Evolutionary conservation across 2,113 vertebrate species (phyloP).

Genomic region (Theristicus caerulescens): DNA sequence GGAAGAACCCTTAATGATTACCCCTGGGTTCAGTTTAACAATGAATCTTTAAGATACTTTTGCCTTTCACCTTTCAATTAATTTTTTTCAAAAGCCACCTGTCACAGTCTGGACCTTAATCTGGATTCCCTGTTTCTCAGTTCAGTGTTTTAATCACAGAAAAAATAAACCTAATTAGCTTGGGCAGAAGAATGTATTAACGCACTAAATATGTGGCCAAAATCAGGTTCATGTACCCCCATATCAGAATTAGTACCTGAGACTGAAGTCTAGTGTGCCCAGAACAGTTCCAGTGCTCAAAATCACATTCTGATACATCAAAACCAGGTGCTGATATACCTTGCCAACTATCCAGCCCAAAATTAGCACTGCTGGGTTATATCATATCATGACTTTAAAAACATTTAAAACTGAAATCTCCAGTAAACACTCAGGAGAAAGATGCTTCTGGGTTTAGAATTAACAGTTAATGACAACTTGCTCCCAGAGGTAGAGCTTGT

Average conservation of each 20-base stretch:
- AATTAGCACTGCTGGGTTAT: not conserved
- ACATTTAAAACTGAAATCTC: not conserved
- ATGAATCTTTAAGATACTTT: not conserved
- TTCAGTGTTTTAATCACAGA: not conserved
- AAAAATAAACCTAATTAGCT: not conserved
- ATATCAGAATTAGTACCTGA: not conserved
- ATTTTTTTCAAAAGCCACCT: not conserved
- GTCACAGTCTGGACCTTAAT: not conserved
- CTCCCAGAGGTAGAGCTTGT: not conserved
- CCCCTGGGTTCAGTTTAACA: not conserved
- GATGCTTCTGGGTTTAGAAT: not conserved
- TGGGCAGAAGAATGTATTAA: not conserved
- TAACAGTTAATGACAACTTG: not conserved
- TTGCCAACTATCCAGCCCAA: not conserved
- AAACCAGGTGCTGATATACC: not conserved
- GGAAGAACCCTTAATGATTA: not conserved
- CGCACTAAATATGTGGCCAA: not conserved
- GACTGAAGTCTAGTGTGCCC: not conserved
- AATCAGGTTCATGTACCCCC: accelerated
- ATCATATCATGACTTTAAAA: not conserved
- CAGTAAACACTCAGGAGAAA: not conserved
- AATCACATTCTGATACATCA: not conserved
- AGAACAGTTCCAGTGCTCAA: not conserved
- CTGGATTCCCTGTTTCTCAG: not conserved
- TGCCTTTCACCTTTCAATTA: not conserved